These are phyloP conservation scores for Clamator glandarius DNA, from an alignment of 2,797 vertebrate genomes.

Conservation along the genomic window DNA sequence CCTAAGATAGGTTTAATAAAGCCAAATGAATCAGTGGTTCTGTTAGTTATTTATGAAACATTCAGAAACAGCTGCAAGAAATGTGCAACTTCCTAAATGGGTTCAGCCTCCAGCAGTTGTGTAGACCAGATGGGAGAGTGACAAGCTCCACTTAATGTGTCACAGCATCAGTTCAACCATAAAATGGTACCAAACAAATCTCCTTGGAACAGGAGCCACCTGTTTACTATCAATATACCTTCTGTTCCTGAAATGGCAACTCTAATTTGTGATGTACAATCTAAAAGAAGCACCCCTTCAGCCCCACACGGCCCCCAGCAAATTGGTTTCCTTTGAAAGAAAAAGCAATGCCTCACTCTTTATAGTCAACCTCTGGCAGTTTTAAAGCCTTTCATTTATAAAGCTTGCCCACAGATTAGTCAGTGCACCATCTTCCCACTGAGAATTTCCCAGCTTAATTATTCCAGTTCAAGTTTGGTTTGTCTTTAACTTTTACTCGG, in stretches of 20 bases:
- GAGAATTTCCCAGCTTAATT: conserved; percentile 48
- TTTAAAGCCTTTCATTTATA: conserved; percentile 58
- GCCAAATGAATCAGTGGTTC: conserved; percentile 57
- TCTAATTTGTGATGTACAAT: conserved; percentile 60
- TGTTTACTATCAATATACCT: conserved; percentile 76
- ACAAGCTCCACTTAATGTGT: conserved; percentile 75
- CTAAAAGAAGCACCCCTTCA: conserved; percentile 40
- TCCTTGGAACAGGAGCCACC: conserved; percentile 71
- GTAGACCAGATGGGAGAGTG: conserved; percentile 75
- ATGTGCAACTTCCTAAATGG: conserved; percentile 59
- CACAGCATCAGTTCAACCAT: conserved; percentile 69
- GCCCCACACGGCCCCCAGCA: background rate
- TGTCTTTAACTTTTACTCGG: conserved; percentile 49
- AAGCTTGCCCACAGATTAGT: conserved; percentile 55
- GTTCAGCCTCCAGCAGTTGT: conserved; percentile 75
- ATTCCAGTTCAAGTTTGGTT: conserved; percentile 39
- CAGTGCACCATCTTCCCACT: conserved; percentile 41
- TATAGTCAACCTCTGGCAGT: conserved; percentile 34
- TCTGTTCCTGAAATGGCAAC: conserved; percentile 48
- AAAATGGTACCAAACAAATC: conserved; percentile 71
- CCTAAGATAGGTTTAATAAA: conserved; percentile 70
- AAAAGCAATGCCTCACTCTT: conserved; percentile 32
- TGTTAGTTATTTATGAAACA: conserved; percentile 71
- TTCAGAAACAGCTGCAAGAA: conserved; percentile 62
- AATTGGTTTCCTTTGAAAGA: conserved; percentile 33